Percentiles rank a stretch among this genome's conserved stretches.
Evolutionary conservation across 2,888 invertebrate genomes (phyloP).

Genomic region (Drosophila mimica): DNA sequence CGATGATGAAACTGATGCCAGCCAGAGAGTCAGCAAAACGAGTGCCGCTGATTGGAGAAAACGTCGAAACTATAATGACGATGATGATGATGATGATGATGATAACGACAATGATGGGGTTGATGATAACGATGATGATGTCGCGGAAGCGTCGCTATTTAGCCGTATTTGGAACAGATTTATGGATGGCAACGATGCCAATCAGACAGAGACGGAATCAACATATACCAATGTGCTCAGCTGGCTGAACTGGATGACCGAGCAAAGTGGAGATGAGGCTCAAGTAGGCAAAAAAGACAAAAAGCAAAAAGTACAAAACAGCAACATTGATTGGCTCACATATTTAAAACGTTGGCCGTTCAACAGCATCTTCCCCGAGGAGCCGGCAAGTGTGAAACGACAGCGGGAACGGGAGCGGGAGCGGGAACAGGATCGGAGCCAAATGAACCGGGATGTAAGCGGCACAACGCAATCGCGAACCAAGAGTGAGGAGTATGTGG

Average conservation of each 20-base stretch:
- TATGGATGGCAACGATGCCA: constrained; percentile 18
- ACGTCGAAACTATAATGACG: not conserved
- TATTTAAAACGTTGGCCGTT: constrained; percentile 84
- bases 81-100: constrained; percentile 15
- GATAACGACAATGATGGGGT: constrained; percentile 47
- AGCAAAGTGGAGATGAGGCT: constrained; percentile 36
- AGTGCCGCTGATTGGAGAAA: constrained; percentile 1
- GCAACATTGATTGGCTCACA: constrained; percentile 68
- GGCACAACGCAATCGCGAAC: constrained; percentile 7
- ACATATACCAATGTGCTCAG: constrained; percentile 76
- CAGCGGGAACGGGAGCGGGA: constrained; percentile 3
- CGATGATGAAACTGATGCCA: not conserved
- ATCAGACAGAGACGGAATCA: constrained; percentile 4
- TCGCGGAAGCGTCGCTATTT: constrained; percentile 57
- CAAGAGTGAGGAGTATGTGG: constrained; percentile 64
- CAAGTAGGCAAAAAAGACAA: constrained; percentile 29
- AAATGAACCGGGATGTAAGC: constrained; percentile 7
- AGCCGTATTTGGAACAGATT: constrained; percentile 51
- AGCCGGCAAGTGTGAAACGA: not conserved
- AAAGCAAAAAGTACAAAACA: constrained; percentile 37
- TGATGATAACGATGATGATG: constrained; percentile 38
- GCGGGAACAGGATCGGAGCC: constrained; percentile 5
- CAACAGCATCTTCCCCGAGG: constrained; percentile 81
- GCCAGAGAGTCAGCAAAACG: not conserved
- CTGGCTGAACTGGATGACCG: constrained; percentile 80